Base-by-base conservation (phyloP, 2,797 vertebrate species). In the Picus viridis region DNA sequence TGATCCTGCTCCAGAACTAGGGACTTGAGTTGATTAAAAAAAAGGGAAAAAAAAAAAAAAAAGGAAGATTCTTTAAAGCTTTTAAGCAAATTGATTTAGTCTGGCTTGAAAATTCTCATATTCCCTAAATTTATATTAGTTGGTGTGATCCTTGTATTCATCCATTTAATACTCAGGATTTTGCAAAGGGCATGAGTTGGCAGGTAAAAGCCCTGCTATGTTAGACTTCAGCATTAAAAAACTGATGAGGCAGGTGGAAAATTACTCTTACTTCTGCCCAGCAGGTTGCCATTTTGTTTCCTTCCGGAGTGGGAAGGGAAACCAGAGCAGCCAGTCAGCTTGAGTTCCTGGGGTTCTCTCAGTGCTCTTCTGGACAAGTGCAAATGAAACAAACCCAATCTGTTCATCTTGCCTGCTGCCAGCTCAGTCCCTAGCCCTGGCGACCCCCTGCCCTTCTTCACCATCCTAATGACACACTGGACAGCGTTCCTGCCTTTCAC, bases 81-180 rank as follows among this genome's bases (percentile, higher is more conserved):
- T 91, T 94, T 91, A 76, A 85, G 57, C 27, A 81, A 90, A 81
- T 68, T 72, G 65, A 76, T 96, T 86, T 85, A n/a, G 22, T 83
- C 14, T 36, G 62, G 10, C 53, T 90, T 58, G 84, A 68, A 89
- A 81, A 75, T 51, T 32, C 30, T 94, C 16, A 3, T 51, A 16
- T 83, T 87, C 27, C 16, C 23, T 12, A 30, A 32, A 12, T 87
- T 85, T 54, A 2, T n/a, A 6, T 30, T 36, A 72, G 47, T 39
- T 1, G 0, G 9, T 24, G 30, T n/a, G 47, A 57, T 62, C 16
- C 62, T 49, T 24, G 12, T 71, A 10, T 84, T 73, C n/a, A 15
- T 30, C 32, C 13, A 5, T 19, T 15, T 51, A 34, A 47, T 61
- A 39, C 13, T 83, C 26, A 2, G 3, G 30, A 27, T 62, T 88